Percentiles rank a stretch among this genome's conserved stretches.
These are phyloP conservation scores for Sericinus montela DNA, from an alignment of 2,888 invertebrate species.

Conservation along the genomic window DNA sequence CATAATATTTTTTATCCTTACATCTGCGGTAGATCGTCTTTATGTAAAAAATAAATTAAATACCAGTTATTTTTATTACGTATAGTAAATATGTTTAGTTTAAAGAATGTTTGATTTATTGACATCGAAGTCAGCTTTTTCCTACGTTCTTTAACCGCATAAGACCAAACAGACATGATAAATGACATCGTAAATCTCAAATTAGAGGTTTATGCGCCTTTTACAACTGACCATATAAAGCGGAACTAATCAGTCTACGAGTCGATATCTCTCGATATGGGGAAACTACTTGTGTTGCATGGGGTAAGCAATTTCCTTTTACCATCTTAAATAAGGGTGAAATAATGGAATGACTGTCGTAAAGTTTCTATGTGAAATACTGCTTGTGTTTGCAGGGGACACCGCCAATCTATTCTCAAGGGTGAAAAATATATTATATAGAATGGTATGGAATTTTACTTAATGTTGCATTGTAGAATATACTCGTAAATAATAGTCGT, in stretches of 20 bases:
- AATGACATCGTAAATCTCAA: slow-evolving; percentile 62
- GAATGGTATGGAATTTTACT: no score
- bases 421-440: no score
- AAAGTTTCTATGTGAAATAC: slow-evolving; percentile 19
- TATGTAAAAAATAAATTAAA: slow-evolving; percentile 1
- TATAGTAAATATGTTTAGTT: no score
- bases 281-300: slow-evolving; percentile 31
- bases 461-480: no score
- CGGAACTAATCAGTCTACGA: slow-evolving; percentile 58
- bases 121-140: slow-evolving; percentile 8
- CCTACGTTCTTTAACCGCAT: slow-evolving; percentile 39
- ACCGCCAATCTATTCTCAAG: no score
- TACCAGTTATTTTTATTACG: background rate
- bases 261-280: slow-evolving; percentile 34
- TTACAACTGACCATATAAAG: slow-evolving; percentile 50
- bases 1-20: background rate
- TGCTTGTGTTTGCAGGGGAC: no score
- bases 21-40: background rate
- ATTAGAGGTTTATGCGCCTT: slow-evolving; percentile 54
- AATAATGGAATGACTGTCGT: slow-evolving; percentile 34
- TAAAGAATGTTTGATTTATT: slow-evolving; percentile 20
- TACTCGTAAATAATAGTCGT: no score
- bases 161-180: slow-evolving; percentile 53
- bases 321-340: slow-evolving; percentile 28
- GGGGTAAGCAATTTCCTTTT: slow-evolving; percentile 32